Conservation (phyloP, 2,888 invertebrate species). For the Ecdyonurus torrentis region DNA sequence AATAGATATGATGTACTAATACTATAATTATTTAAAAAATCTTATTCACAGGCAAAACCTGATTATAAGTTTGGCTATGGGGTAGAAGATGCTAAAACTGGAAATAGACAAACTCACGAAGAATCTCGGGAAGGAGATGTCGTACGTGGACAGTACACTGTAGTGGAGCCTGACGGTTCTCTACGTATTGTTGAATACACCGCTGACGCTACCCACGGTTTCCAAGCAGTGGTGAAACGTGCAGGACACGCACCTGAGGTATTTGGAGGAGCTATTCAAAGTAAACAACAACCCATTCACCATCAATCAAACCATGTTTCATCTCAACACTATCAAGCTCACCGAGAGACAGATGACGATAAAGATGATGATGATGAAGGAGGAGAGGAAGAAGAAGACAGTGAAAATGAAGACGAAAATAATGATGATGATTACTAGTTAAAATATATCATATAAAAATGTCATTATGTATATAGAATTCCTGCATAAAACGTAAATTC, state of each 20-base stretch:
- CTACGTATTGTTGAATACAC: conserved; percentile 1
- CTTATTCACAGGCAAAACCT: not conserved
- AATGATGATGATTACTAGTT: too few relatives aligned
- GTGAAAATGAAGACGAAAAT: too few relatives aligned
- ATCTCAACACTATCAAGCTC: too few relatives aligned
- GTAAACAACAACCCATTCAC: not conserved
- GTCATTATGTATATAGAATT: too few relatives aligned
- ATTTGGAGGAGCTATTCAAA: not conserved
- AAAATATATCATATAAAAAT: too few relatives aligned
- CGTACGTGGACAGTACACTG: not conserved
- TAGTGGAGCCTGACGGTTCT: not conserved
- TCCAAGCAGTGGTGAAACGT: conserved; percentile 1
- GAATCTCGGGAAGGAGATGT: not conserved
- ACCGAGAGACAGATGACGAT: too few relatives aligned
- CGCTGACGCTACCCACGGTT: not conserved
- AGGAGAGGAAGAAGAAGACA: not conserved
- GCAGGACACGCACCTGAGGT: not conserved
- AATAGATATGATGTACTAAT: too few relatives aligned
- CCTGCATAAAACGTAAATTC: too few relatives aligned
- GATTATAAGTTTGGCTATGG: conserved; percentile 1
- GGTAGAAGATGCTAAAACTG: not conserved
- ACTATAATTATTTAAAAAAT: too few relatives aligned
- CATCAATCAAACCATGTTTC: not conserved
- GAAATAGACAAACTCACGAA: not conserved
- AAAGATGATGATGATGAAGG: not conserved